These are phyloP conservation scores for Mionectes olivaceus DNA, from an alignment of 2,797 vertebrate species.

Conservation along the genomic window DNA sequence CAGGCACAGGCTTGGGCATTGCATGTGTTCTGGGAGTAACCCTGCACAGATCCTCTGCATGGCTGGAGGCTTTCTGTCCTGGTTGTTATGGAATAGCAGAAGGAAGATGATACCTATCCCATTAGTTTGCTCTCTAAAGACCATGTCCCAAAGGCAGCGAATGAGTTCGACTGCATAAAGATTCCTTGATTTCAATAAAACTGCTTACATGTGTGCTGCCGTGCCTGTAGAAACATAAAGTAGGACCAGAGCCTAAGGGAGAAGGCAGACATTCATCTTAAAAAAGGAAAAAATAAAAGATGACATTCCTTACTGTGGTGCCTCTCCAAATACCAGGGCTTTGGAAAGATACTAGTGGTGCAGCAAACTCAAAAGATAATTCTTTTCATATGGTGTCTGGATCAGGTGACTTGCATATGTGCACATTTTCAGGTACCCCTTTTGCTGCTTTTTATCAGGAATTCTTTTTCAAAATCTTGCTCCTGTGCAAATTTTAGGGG, in stretches of 20 bases:
- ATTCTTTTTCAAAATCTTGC: conserved; percentile 3
- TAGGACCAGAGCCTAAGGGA: conserved; percentile 38
- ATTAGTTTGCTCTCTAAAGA: neutral
- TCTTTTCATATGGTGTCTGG: conserved; percentile 8
- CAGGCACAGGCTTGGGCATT: neutral
- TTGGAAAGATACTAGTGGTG: conserved; percentile 17
- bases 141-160: neutral
- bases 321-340: conserved; percentile 42
- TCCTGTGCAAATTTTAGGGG: neutral
- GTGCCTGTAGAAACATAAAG: conserved; percentile 15
- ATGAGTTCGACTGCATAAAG: neutral
- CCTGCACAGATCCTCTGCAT: neutral
- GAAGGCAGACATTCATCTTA: neutral
- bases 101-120: neutral
- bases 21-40: neutral
- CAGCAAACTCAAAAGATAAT: conserved; percentile 48
- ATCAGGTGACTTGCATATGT: conserved; percentile 57
- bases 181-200: conserved; percentile 37
- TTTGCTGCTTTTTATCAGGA: conserved; percentile 16
- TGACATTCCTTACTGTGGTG: conserved; percentile 38
- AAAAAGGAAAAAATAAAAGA: neutral
- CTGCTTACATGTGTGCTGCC: conserved; percentile 33
- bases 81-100: neutral
- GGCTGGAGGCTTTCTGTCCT: neutral
- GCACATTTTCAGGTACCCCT: conserved; percentile 28